A percentile compares a stretch with the other conserved stretches of the same genome.
Evolutionary conservation across 1,140 invertebrate species (phyloP).

Genomic region (Pomacea maculata): DNA sequence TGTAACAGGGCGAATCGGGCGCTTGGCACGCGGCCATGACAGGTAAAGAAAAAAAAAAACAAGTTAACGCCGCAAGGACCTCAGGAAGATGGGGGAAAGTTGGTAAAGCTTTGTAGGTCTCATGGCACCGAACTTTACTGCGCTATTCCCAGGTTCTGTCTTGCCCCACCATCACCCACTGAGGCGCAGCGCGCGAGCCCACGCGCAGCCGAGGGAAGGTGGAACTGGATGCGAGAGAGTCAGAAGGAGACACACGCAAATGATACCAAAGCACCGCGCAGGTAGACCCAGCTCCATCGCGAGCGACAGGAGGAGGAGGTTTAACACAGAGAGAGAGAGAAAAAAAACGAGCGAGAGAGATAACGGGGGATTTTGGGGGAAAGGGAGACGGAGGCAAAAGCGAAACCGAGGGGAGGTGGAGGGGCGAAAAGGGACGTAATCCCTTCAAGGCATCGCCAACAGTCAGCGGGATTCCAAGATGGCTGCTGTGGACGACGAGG

Average conservation of each 20-base stretch:
- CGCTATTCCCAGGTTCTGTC: background rate
- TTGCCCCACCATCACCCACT: background rate
- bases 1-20: no score
- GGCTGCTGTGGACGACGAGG: constrained; percentile 1
- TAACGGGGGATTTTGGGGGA: background rate
- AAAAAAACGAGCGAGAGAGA: background rate
- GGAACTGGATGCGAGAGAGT: background rate
- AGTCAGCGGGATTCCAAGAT: constrained; percentile 16
- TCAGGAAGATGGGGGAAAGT: background rate
- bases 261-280: no score
- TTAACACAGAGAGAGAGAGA: no score
- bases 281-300: no score
- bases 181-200: background rate
- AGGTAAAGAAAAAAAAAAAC: no score
- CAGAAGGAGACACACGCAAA: background rate
- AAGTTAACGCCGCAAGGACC: no score
- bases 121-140: background rate
- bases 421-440: background rate
- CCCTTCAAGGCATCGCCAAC: background rate
- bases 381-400: background rate
- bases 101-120: background rate
- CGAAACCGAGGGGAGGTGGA: no score
- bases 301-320: background rate
- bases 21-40: no score
- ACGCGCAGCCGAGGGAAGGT: background rate